Evolutionary conservation across 2,113 vertebrate genomes (phyloP).

Genomic region (Reinhardtius hippoglossoides): DNA sequence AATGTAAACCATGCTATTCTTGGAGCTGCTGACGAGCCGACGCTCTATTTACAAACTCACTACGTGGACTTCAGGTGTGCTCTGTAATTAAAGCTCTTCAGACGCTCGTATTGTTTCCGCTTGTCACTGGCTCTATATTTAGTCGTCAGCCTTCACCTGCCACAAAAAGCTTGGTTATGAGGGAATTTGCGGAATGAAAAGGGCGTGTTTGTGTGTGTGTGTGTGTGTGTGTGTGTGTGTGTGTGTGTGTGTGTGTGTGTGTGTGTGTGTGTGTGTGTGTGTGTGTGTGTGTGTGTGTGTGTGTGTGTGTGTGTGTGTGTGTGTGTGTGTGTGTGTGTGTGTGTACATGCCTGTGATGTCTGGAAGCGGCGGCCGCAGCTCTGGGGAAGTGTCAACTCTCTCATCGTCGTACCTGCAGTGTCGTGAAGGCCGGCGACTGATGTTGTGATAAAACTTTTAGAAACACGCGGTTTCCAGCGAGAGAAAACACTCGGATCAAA

Average conservation of each 20-base stretch:
- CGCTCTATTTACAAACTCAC: constrained; percentile 21
- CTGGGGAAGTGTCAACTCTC: not conserved
- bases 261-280: not conserved
- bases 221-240: too few relatives aligned
- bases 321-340: not conserved
- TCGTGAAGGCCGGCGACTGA: too few relatives aligned
- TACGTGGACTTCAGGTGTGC: constrained; percentile 2
- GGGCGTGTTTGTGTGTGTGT: not conserved
- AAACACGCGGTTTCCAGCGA: too few relatives aligned
- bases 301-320: not conserved
- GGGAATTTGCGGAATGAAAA: constrained; percentile 1
- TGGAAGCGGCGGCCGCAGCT: not conserved
- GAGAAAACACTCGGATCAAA: too few relatives aligned
- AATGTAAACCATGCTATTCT: constrained; percentile 4
- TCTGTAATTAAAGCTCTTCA: constrained; percentile 22
- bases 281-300: not conserved
- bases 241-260: not conserved
- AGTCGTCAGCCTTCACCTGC: not conserved
- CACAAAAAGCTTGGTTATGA: not conserved
- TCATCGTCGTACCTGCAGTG: too few relatives aligned
- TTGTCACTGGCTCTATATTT: constrained; percentile 1
- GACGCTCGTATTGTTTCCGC: constrained; percentile 8
- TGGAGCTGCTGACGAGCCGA: not conserved
- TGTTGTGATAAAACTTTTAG: too few relatives aligned
- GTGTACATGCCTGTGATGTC: constrained; percentile 7